A percentile compares a stretch with the other conserved stretches of the same genome.
These are phyloP conservation scores for Podiceps cristatus DNA, from an alignment of 2,113 vertebrate species.

Conservation along the genomic window DNA sequence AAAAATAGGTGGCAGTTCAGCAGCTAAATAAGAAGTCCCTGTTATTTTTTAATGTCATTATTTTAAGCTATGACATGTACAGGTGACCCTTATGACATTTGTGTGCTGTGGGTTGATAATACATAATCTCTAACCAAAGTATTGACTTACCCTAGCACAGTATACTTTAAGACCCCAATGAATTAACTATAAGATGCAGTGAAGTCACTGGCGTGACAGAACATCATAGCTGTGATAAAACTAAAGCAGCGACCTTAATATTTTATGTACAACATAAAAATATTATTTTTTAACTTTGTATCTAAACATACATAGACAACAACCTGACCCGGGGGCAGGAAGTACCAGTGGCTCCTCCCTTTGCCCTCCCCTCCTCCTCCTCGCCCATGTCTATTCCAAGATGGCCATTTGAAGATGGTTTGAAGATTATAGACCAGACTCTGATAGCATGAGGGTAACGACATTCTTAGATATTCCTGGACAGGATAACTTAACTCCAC, in stretches of 20 bases:
- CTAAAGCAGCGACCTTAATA: neutral
- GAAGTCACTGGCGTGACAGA: neutral
- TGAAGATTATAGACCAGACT: conserved; percentile 90
- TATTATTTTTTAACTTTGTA: neutral
- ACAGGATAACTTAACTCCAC: conserved; percentile 86
- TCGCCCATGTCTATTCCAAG: no score
- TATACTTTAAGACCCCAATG: neutral
- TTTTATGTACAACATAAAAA: neutral
- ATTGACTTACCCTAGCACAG: neutral
- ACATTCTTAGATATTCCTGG: conserved; percentile 88
- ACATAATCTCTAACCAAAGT: neutral
- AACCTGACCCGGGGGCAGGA: no score
- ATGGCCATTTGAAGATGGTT: conserved; percentile 62
- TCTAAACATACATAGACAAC: neutral
- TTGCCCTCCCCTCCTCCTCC: no score
- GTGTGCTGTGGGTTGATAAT: neutral
- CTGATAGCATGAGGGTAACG: conserved; percentile 87
- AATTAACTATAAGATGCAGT: neutral
- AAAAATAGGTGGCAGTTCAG: neutral
- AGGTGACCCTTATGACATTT: neutral
- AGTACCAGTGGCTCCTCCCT: no score
- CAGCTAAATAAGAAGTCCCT: neutral
- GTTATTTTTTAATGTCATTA: neutral
- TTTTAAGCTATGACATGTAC: neutral
- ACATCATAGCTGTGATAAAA: neutral